Evolutionary conservation across 2,113 vertebrate genomes (phyloP).

Genomic region (Tachysurus fulvidraco): DNA sequence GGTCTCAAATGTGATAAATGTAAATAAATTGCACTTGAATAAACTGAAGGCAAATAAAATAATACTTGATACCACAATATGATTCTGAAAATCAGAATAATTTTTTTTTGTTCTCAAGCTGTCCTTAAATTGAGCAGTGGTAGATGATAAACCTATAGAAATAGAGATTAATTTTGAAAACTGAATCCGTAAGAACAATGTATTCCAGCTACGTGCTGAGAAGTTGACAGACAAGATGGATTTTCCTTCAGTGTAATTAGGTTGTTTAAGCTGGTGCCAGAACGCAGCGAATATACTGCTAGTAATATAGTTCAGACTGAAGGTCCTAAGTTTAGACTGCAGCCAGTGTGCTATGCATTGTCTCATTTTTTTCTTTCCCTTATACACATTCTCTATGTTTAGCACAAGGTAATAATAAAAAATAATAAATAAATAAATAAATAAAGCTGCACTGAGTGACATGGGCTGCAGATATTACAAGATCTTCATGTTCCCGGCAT

Average conservation of each 20-base stretch:
- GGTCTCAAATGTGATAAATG: constrained; percentile 16
- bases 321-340: constrained; percentile 21
- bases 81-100: background rate
- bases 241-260: constrained; percentile 9
- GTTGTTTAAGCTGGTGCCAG: background rate
- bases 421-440: background rate
- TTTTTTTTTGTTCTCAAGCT: background rate
- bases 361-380: background rate
- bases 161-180: background rate
- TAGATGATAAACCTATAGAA: background rate
- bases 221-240: background rate
- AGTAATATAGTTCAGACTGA: constrained; percentile 17
- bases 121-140: background rate
- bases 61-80: background rate
- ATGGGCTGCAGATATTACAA: constrained; percentile 10
- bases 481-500: constrained; percentile 7
- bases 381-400: constrained; percentile 23
- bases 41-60: background rate
- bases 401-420: background rate
- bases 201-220: constrained; percentile 14
- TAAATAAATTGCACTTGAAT: background rate
- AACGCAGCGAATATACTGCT: background rate
- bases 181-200: background rate
- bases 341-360: background rate
- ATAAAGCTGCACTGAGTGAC: background rate